Percentiles rank a stretch among this genome's conserved stretches.
These are phyloP conservation scores for Psylliodes chrysocephalus DNA, from an alignment of 2,888 invertebrate genomes.

Conservation along the genomic window DNA sequence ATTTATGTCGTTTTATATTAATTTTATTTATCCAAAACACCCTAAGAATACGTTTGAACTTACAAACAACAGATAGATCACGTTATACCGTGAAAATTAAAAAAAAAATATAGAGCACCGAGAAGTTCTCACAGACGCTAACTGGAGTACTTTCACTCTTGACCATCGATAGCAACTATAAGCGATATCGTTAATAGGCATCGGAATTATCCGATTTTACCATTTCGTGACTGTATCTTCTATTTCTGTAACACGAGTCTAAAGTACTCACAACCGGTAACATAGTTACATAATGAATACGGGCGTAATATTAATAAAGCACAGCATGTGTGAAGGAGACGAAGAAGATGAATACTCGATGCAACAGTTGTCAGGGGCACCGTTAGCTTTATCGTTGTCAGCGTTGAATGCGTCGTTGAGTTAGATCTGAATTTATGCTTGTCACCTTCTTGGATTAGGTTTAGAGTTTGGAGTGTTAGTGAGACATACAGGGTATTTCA, in stretches of 20 bases:
- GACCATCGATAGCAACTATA: constrained; percentile 16
- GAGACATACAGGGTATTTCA: no score
- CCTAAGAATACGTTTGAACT: no score
- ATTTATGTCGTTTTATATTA: no score
- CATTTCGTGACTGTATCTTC: constrained; percentile 21
- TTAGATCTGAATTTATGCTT: constrained; percentile 4
- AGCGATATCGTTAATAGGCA: constrained; percentile 1
- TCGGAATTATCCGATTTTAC: constrained; percentile 25
- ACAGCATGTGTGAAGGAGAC: constrained; percentile 30
- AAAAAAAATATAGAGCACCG: constrained; percentile 20
- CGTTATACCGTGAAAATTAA: no score
- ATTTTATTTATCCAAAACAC: no score
- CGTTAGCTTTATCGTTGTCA: constrained; percentile 30
- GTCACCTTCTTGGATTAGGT: not conserved
- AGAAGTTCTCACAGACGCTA: constrained; percentile 5
- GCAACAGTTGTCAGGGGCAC: constrained; percentile 31
- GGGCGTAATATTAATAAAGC: constrained; percentile 36
- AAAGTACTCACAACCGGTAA: constrained; percentile 11
- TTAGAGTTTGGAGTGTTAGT: no score
- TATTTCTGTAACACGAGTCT: constrained; percentile 13
- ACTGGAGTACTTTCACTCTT: constrained; percentile 25
- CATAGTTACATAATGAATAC: constrained; percentile 27
- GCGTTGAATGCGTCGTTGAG: constrained; percentile 29
- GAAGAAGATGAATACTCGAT: constrained; percentile 12
- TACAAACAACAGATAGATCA: no score